A percentile compares a stretch with the other conserved stretches of the same genome.
These are phyloP conservation scores for Lanius ludovicianus DNA, from an alignment of 2,113 vertebrate genomes.

Conservation along the genomic window DNA sequence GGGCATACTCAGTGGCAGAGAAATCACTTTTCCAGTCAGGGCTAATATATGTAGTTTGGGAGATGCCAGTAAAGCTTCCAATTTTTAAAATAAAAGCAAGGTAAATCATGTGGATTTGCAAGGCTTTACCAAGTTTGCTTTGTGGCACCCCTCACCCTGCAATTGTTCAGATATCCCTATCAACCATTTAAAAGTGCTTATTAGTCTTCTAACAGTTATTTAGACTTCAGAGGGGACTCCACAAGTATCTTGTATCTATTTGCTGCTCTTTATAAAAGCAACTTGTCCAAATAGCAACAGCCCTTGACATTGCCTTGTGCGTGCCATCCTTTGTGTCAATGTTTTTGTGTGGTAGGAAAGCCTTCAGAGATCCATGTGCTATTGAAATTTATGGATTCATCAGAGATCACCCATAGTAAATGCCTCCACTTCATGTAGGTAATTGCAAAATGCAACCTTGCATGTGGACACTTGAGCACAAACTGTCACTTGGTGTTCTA, in stretches of 20 bases:
- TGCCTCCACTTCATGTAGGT: background rate
- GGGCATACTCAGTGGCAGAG: background rate
- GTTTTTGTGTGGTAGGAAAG: slow-evolving; percentile 52
- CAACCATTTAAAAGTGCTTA: slow-evolving; percentile 43
- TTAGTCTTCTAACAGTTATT: slow-evolving; percentile 27
- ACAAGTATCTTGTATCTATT: slow-evolving; percentile 52
- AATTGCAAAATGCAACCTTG: background rate
- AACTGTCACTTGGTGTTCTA: background rate
- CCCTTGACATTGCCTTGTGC: slow-evolving; percentile 38
- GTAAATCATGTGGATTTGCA: background rate
- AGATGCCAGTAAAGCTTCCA: background rate
- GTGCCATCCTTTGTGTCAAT: slow-evolving; percentile 67
- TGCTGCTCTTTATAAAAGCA: slow-evolving; percentile 39
- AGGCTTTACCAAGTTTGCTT: slow-evolving; percentile 8
- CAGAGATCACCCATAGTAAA: background rate
- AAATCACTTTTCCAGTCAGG: background rate
- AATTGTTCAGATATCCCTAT: slow-evolving; percentile 2
- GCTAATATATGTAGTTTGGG: background rate
- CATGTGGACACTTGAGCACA: background rate
- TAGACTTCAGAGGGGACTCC: slow-evolving; percentile 33
- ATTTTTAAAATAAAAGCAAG: background rate
- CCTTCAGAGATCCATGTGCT: slow-evolving; percentile 15
- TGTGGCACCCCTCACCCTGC: background rate
- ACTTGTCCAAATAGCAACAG: slow-evolving; percentile 72
- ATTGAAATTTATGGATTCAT: slow-evolving; percentile 66